phyloP scores from a whole-genome alignment of 2,888 invertebrate genomes.

The Auanema sp. region DNA sequence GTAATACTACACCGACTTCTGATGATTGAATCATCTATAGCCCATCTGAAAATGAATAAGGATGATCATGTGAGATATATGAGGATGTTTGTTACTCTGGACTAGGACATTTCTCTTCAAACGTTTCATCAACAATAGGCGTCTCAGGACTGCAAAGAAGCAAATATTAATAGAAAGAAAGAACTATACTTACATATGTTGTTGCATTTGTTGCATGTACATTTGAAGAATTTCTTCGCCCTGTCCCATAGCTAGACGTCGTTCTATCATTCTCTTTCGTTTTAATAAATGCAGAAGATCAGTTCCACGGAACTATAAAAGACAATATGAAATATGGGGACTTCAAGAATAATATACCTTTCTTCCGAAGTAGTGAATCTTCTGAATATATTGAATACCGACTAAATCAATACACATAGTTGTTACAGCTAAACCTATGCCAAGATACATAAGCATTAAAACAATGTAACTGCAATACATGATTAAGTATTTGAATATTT shows the following conservation, averaged over 20 bases:
- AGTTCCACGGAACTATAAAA: constrained; percentile 59
- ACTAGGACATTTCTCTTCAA: constrained; percentile 4
- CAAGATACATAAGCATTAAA: constrained; percentile 63
- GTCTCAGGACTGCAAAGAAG: background rate
- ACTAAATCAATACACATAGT: constrained; percentile 65
- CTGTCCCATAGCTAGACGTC: constrained; percentile 61
- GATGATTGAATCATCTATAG: constrained; percentile 18
- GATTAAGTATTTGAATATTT: background rate
- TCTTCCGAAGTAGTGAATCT: constrained; percentile 64
- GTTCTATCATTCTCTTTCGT: constrained; percentile 59
- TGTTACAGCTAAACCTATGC: constrained; percentile 64
- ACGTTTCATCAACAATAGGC: background rate
- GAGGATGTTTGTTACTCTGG: background rate
- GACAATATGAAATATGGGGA: background rate
- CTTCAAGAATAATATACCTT: constrained; percentile 35
- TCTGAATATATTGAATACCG: constrained; percentile 64
- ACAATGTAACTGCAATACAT: constrained; percentile 55
- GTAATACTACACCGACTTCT: constrained; percentile 19
- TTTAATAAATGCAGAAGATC: constrained; percentile 62
- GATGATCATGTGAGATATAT: background rate
- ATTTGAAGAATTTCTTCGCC: constrained; percentile 56
- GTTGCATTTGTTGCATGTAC: constrained; percentile 50
- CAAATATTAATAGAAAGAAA: background rate
- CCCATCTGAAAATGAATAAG: constrained; percentile 10
- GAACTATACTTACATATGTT: constrained; percentile 17